Evolutionary conservation across 2,113 vertebrate species (phyloP), one percentile per base, ranked within the genome.

Genomic region (Oxyura jamaicensis): DNA sequence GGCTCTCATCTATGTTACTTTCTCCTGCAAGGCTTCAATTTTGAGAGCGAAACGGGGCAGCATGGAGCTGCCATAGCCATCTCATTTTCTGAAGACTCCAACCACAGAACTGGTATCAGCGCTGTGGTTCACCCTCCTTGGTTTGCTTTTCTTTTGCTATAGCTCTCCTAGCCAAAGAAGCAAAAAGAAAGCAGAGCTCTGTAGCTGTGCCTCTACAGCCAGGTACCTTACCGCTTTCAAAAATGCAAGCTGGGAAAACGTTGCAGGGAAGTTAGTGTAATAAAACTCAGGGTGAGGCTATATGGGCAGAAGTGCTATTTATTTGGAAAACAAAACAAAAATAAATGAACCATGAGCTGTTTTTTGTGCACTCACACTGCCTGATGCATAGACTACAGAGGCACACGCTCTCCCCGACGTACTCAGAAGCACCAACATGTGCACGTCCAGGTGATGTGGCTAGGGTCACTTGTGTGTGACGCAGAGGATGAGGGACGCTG

Each of bases 51-150:
- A 91, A 68, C 44, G 26, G 48, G 56, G 23, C 31, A 72, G 48
- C 10, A 5, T 58, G 56, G 23, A 35, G 13, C 53, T 86, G 65
- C 75, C 31, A 21, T 8, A 94, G 77, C n/a, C 22, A 31, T 88
- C 35, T 93, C 65, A 46, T 90, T 88, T 78, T 88, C 73, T 72
- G 72, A 87, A 93, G 63, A 20, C 72, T 84, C 62, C 63, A 89
- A 62, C 86, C 88, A 79, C 90, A 73, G 63, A 81, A 79, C 28
- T 86, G n/a, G 33, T 89, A 76, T 91, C 81, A 84, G n/a, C 21
- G 0, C 46, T 96, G 85, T 96, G 93, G 69, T 92, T 97, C 94
- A 83, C 73, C 80, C 25, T 75, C 86, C 35, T 5, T 68, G 90
- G 33, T 95, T 96, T 84, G 44, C 42, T 95, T 67, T 76, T 69